Conservation (phyloP, 2,888 invertebrate genomes). For the Dysmachus trigonus region DNA sequence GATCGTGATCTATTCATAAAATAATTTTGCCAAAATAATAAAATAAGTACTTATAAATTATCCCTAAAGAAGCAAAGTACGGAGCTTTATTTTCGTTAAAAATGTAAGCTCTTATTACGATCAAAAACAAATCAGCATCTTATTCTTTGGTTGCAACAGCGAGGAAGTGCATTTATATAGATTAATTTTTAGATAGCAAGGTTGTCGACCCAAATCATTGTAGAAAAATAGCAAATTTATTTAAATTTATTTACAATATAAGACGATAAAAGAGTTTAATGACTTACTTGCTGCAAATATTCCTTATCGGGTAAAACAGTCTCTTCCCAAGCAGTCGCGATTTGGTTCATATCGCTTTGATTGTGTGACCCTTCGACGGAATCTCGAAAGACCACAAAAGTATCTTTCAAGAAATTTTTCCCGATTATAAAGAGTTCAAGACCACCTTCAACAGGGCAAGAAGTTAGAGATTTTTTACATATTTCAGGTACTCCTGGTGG, state of each 20-base stretch:
- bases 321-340: constrained; percentile 74
- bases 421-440: constrained; percentile 87
- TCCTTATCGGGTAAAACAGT: constrained; percentile 88
- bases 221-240: neutral
- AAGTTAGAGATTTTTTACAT: constrained; percentile 85
- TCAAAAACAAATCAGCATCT: neutral
- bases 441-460: constrained; percentile 82
- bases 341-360: constrained; percentile 65
- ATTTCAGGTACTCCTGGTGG: constrained; percentile 93
- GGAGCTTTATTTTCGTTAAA: neutral
- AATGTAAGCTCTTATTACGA: too few species aligned
- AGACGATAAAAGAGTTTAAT: neutral
- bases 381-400: constrained; percentile 77
- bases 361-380: constrained; percentile 59
- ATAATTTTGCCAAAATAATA: neutral
- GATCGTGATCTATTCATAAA: neutral
- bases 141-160: neutral
- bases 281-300: constrained; percentile 80
- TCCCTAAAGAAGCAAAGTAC: neutral
- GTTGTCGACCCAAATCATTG: neutral
- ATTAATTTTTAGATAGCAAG: neutral
- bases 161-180: neutral
- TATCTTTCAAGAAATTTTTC: constrained; percentile 92
- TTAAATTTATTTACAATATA: neutral
- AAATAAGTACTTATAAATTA: neutral